These are phyloP conservation scores for Carassius auratus DNA, from an alignment of 2,113 vertebrate species.

Conservation along the genomic window DNA sequence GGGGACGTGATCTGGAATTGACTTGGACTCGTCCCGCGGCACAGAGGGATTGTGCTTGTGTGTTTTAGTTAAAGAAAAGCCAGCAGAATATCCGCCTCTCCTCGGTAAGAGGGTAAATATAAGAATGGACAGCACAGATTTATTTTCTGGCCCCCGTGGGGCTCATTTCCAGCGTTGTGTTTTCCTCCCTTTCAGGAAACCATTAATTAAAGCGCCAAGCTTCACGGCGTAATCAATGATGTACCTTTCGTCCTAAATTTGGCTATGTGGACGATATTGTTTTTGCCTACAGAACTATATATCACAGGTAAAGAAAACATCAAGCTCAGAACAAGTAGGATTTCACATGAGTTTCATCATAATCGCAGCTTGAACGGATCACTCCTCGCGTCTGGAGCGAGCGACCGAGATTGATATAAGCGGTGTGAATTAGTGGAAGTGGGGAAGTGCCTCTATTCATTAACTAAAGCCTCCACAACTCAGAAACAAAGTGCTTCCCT, in stretches of 20 bases:
- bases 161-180: conserved; percentile 55
- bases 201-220: conserved; percentile 71
- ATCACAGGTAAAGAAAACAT: conserved; percentile 9
- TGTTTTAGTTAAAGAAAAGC: not conserved
- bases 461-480: conserved; percentile 72
- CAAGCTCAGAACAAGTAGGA: not conserved
- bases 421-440: conserved; percentile 70
- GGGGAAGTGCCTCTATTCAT: conserved; percentile 70
- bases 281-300: not conserved
- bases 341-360: conserved; percentile 48
- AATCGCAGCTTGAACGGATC: conserved; percentile 52
- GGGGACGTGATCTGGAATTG: conserved; percentile 18
- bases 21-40: not conserved
- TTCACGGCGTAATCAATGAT: conserved; percentile 43
- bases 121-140: conserved; percentile 43
- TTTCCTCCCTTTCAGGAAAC: conserved; percentile 59
- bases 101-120: conserved; percentile 38
- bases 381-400: conserved; percentile 62
- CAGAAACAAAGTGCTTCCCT: conserved; percentile 72
- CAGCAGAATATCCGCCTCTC: conserved; percentile 20
- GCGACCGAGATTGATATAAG: conserved; percentile 70
- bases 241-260: conserved; percentile 41
- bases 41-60: not conserved
- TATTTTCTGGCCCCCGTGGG: conserved; percentile 38
- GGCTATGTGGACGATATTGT: conserved; percentile 32